Base-by-base conservation (phyloP, 2,113 vertebrate genomes). In the Brienomyrus longianalis region DNA sequence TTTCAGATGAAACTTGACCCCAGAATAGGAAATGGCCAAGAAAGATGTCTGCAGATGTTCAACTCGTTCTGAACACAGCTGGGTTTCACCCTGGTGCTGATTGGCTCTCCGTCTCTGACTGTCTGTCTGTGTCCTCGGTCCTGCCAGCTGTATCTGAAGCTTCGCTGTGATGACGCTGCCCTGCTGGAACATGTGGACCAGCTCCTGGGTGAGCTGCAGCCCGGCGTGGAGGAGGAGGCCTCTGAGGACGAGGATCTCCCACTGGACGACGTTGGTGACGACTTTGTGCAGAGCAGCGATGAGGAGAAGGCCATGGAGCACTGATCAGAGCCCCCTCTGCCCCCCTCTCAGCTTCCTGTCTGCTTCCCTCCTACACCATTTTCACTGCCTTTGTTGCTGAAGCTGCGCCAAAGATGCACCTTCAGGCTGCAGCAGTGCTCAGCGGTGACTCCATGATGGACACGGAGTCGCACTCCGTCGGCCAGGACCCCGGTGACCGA, bases 141-240 rank as follows among this genome's bases (percentile, higher is more conserved):
- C 21, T 89, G 87, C n/a, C 92, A 97, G 96, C 93, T 97, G 48
- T 95, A 96, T 90, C 51, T 21, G 74, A 97, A 97, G 93, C 93
- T 97, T 90, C 92, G 62, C 11, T 97, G 96, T 90, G 96, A 96
- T 31, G 96, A 96, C 91, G 89, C 92, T 56, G 93, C 94, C 0
- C 90, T 96, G 93, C 89, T 95, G 92, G 95, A 96, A 91, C 96
- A 96, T 5, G 90, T 93, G 17, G 95, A 96, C 88, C 96, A 96
- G 93, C 95, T 96, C 89, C 92, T 97, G 0, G 92, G 89, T 0
- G 95, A 96, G 88, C 93, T 96, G 91, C 86, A 52, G 27, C 88
- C 90, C 39, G 95, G 93, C 50, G 94, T 93, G 86, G 95, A 95
- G 43, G 56, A 93, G 39, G 94, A 92, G 17, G 90, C 88, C 11